Evolutionary conservation across 1,140 invertebrate genomes (phyloP).

Genomic region (Rhynchophorus ferrugineus): DNA sequence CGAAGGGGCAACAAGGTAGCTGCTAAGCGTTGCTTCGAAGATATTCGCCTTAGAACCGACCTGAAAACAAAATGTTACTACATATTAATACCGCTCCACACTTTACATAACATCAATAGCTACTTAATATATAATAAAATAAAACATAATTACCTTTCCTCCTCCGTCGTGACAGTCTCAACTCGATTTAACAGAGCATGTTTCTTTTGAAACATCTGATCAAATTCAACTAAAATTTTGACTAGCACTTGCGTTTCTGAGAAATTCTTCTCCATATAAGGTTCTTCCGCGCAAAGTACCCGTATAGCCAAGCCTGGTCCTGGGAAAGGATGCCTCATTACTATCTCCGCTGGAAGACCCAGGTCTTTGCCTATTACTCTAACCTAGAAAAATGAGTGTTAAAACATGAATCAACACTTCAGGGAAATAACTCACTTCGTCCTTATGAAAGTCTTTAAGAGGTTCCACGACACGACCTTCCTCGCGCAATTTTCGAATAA

Average conservation of each 20-base stretch:
- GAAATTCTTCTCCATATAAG: slow-evolving; percentile 93
- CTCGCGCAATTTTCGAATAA: slow-evolving; percentile 79
- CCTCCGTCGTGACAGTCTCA: slow-evolving; percentile 68
- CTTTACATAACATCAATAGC: neutral
- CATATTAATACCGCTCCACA: too few relatives aligned
- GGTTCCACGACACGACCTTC: slow-evolving; percentile 89
- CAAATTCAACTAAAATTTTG: slow-evolving; percentile 89
- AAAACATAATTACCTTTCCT: slow-evolving; percentile 50
- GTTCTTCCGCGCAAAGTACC: slow-evolving; percentile 91
- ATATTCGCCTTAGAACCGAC: slow-evolving; percentile 59
- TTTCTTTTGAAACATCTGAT: slow-evolving; percentile 86
- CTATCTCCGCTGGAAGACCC: slow-evolving; percentile 76
- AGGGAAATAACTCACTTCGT: slow-evolving; percentile 65
- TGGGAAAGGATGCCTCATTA: slow-evolving; percentile 95
- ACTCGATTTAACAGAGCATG: slow-evolving; percentile 86
- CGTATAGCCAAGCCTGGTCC: slow-evolving; percentile 92
- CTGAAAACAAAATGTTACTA: slow-evolving; percentile 25
- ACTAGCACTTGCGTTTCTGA: slow-evolving; percentile 90
- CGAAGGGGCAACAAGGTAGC: slow-evolving; percentile 88
- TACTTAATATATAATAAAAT: neutral
- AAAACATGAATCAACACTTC: neutral
- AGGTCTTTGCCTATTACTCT: slow-evolving; percentile 77
- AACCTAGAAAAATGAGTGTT: slow-evolving; percentile 10
- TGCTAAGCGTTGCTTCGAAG: slow-evolving; percentile 66
- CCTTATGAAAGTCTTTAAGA: slow-evolving; percentile 98